Evolutionary conservation across 2,888 invertebrate genomes (phyloP), one percentile per base, ranked within the genome.

Genomic region (Volucella zonaria): DNA sequence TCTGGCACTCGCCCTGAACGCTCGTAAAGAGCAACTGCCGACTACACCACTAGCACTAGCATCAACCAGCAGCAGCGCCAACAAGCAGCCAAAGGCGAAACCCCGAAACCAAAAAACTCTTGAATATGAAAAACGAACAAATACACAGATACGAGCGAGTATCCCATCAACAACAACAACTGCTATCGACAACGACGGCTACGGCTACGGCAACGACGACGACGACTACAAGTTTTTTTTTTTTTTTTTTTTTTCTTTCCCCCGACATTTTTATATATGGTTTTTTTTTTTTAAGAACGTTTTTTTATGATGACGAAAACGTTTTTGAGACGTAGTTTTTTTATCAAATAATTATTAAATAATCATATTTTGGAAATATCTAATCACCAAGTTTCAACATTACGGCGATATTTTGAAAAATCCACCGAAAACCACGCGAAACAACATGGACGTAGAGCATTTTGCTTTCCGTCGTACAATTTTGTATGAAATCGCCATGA

Each of bases 281-380:
- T 38, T 52, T 70, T 82, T 23, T n/a, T 18, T 80, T 78, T 79
- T 81, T 73, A 6, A 68, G 76, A 80, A 58, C 68, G 71, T 83
- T 83, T 83, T 83, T 82, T 83, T 66, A 85, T 85, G 85, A 73
- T 81, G 85, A 85, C 85, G 85, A 85, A 85, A 85, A 85, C 76
- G 62, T 73, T 85, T 81, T 77, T 51, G 62, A 81, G 81, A 77
- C 85, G 81, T 81, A 81, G 76, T 77, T 81, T 64, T 73, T 85
- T 81, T 76, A 85, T 81, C 85, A 81, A 81, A 75, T 76, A 80
- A 73, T 81, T 77, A 85, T 85, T 77, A 73, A 85, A 85, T 81
- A 85, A 85, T 68, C 81, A 73, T 81, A 85, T 73, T 77, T 68
- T 54, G 1, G 47, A 52, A 54, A 81, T 80, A 71, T 80, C 18